phyloP scores from a whole-genome alignment of 2,888 invertebrate species.

The Rugalucina vietnamica region DNA sequence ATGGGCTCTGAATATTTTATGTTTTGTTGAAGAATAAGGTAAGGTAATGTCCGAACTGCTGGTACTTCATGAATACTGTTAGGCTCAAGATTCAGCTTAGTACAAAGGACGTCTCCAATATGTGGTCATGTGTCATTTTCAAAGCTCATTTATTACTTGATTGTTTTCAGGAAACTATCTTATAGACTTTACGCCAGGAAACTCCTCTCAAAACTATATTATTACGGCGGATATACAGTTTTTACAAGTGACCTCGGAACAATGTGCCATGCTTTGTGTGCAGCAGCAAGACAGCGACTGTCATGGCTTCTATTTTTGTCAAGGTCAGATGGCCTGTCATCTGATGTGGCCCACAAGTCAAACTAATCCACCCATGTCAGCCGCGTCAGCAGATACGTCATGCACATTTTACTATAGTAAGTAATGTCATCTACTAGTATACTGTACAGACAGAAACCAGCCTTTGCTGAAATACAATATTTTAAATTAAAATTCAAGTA shows the following conservation, averaged over 20 bases:
- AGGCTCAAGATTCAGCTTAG: no score
- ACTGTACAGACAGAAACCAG: no score
- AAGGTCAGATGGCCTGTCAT: background rate
- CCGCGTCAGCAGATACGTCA: background rate
- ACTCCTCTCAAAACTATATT: slow-evolving; percentile 20
- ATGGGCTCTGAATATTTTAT: no score
- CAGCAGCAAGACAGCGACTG: slow-evolving; percentile 36
- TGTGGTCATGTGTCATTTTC: no score
- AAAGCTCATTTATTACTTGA: background rate
- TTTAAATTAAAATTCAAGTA: no score
- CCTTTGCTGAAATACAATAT: no score
- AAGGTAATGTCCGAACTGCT: no score
- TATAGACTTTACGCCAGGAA: slow-evolving; percentile 31
- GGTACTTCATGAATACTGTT: no score
- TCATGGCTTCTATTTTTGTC: background rate
- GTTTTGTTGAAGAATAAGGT: no score
- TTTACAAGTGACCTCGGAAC: slow-evolving; percentile 13
- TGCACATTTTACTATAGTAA: background rate
- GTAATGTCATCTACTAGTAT: no score
- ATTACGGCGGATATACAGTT: slow-evolving; percentile 24
- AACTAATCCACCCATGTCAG: background rate
- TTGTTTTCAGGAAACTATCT: slow-evolving; percentile 21
- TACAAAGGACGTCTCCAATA: no score
- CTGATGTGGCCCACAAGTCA: background rate
- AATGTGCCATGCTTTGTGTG: slow-evolving; percentile 47